These are phyloP conservation scores for Phasianus colchicus DNA, from an alignment of 2,113 vertebrate species.

Conservation along the genomic window DNA sequence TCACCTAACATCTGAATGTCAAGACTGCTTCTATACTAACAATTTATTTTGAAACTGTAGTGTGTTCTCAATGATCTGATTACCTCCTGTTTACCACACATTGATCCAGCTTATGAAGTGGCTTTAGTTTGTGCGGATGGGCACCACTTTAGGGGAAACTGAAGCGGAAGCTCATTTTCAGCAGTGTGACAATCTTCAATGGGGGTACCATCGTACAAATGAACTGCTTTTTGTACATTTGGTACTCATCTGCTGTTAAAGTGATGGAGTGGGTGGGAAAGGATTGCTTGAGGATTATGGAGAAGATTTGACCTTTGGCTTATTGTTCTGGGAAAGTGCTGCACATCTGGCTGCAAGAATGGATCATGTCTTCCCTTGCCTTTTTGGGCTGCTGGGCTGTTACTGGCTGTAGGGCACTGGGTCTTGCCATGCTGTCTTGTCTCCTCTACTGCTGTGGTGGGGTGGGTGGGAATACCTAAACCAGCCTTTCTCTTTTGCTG, in stretches of 20 bases:
- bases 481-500: neutral
- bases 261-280: no score
- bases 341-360: no score
- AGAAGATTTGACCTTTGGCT: neutral
- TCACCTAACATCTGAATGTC: neutral
- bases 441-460: fast-evolving
- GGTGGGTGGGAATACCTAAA: neutral
- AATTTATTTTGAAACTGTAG: neutral
- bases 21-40: neutral
- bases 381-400: neutral
- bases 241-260: neutral
- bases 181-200: neutral
- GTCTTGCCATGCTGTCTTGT: neutral
- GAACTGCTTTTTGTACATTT: neutral
- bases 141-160: neutral
- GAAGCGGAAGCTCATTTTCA: neutral
- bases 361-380: neutral
- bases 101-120: neutral
- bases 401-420: neutral
- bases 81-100: neutral
- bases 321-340: no score
- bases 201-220: no score
- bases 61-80: neutral
- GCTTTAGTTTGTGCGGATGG: neutral
- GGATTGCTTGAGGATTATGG: no score